Evolutionary conservation across 2,113 vertebrate species (phyloP).

Genomic region (Pristiophorus japonicus): DNA sequence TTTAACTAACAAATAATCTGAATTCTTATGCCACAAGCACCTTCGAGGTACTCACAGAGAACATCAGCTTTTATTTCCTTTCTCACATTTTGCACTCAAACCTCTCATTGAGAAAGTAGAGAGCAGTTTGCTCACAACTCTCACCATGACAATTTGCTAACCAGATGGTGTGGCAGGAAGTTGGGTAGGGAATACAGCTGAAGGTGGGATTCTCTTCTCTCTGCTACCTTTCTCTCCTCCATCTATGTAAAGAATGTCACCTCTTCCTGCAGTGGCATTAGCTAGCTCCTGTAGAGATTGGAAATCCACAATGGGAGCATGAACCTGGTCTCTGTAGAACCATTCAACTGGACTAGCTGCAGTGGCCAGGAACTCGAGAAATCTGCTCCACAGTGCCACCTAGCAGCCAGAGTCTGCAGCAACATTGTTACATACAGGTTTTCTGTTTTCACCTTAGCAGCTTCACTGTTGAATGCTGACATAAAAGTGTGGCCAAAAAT

Average conservation of each 20-base stretch:
- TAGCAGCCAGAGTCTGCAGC: background rate
- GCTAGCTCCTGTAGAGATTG: background rate
- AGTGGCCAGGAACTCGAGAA: background rate
- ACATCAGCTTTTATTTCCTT: background rate
- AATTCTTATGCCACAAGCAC: background rate
- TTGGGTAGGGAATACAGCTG: background rate
- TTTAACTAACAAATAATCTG: background rate
- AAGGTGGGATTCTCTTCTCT: background rate
- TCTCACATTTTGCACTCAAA: background rate
- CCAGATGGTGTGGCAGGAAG: background rate
- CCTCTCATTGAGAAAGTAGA: background rate
- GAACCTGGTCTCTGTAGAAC: background rate
- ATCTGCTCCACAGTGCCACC: background rate
- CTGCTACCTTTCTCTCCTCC: background rate
- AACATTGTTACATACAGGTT: background rate
- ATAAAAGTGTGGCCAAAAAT: background rate
- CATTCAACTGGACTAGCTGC: background rate
- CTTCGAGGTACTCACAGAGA: background rate
- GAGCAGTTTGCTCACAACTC: background rate
- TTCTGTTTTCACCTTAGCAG: background rate
- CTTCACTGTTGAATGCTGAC: background rate
- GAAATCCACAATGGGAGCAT: background rate
- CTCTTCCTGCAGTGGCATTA: background rate
- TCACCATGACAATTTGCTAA: background rate
- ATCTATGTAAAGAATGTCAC: background rate